Percentiles rank a stretch among this genome's conserved stretches.
phyloP scores from a whole-genome alignment of 2,888 invertebrate genomes.

The Metallyticus violacea region DNA sequence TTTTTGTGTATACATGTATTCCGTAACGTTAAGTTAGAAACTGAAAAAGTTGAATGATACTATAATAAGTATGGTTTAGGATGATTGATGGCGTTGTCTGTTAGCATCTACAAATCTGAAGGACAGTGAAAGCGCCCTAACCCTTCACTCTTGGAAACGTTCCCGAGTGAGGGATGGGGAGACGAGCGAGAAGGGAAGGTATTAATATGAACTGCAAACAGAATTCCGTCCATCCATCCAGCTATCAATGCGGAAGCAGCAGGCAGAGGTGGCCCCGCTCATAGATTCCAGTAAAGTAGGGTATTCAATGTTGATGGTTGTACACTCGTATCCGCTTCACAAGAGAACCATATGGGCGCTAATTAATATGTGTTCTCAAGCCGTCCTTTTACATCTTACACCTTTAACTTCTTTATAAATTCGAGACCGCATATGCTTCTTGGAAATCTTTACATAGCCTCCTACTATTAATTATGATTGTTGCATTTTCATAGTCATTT shows the following conservation, averaged over 20 bases:
- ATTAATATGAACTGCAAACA: conserved; percentile 17
- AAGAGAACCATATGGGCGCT: background rate
- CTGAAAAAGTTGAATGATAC: background rate
- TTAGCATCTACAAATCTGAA: background rate
- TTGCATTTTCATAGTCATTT: too few species aligned
- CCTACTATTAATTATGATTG: too few species aligned
- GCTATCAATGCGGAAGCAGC: background rate
- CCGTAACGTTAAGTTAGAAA: too few species aligned
- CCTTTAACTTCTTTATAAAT: too few species aligned
- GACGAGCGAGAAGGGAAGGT: background rate
- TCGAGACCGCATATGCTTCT: too few species aligned
- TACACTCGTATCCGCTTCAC: background rate
- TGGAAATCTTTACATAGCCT: too few species aligned
- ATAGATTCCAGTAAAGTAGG: background rate
- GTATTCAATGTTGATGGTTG: background rate
- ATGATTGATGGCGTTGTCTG: background rate
- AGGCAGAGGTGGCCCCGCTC: background rate
- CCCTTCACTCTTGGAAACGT: background rate
- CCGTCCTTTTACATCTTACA: too few species aligned
- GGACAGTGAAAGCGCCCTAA: too few species aligned
- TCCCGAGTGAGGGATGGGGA: background rate
- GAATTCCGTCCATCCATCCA: conserved; percentile 1
- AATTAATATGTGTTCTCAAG: too few species aligned
- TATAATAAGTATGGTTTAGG: background rate
- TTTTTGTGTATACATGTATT: too few species aligned